A percentile compares a stretch with the other conserved stretches of the same genome.
Evolutionary conservation across 2,797 vertebrate species (phyloP).

Genomic region (Melanotaenia nigrans): DNA sequence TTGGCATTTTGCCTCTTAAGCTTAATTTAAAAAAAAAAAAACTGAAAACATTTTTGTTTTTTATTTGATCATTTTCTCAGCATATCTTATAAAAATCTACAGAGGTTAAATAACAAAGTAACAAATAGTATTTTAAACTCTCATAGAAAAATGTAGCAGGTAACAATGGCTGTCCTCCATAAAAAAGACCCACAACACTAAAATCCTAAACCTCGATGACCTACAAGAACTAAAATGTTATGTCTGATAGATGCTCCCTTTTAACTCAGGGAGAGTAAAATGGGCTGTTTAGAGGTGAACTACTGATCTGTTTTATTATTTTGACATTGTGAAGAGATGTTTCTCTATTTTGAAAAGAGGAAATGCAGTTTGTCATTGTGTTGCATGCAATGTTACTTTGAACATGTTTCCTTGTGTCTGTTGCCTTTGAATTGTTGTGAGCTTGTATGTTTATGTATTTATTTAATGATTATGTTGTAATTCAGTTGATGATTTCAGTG

Average conservation of each 20-base stretch:
- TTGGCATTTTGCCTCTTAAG: too few relatives aligned
- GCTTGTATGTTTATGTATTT: not conserved
- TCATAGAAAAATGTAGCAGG: not conserved
- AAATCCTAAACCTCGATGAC: not conserved
- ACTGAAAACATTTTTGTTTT: not conserved
- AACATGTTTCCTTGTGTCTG: too few relatives aligned
- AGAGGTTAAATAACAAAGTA: not conserved
- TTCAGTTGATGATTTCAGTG: not conserved
- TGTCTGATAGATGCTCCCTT: not conserved
- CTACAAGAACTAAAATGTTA: not conserved
- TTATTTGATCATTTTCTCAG: not conserved
- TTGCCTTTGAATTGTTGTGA: not conserved
- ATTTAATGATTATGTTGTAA: not conserved
- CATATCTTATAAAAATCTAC: not conserved
- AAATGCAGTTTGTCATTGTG: too few relatives aligned
- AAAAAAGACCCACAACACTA: not conserved
- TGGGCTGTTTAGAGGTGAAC: too few relatives aligned
- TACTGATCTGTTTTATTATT: not conserved
- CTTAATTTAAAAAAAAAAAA: not conserved
- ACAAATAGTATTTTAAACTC: too few relatives aligned
- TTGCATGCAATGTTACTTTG: too few relatives aligned
- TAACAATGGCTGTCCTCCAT: not conserved
- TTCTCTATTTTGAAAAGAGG: too few relatives aligned
- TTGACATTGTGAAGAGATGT: not conserved
- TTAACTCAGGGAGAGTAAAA: not conserved